Base-by-base conservation (phyloP, 2,113 vertebrate species). In the Strix aluco region DNA sequence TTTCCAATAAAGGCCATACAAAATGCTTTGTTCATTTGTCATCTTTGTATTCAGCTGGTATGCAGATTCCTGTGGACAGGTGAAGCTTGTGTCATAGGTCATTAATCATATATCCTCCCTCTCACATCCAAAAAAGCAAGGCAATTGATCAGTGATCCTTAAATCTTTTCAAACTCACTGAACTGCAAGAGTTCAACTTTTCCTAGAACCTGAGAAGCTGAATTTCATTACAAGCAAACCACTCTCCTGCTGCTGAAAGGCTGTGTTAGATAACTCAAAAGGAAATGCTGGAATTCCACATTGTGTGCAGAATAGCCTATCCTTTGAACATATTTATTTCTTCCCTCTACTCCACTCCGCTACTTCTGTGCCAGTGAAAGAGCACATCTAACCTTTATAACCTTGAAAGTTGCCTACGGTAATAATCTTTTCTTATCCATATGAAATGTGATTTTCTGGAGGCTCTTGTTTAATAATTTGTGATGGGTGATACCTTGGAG, bases 11-110 rank as follows among this genome's bases (percentile, higher is more conserved):
- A 42, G 62, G 62, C 42, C 3, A 3, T 46, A 72, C 15, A 66
- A 86, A 94, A 94, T 55, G 70, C 70, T 73, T 96, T 91, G 88
- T 32, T 79, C 88, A 82, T 70, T 71, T 96, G 47, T 79, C 77
- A 81, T 94, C 75, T 90, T 42, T 61, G 90, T 54, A 86, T 80
- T 93, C 58, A 62, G 66, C 42, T 81, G 67, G 84, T 70, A 92
- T 66, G 62, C 70, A 77, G 30, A 67, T 92, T 96, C 71, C 86
- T 54, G 42, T 13, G 4, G 78, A 90, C 57, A 91, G 78, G 82
- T 92, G 81, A 96, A 90, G 63, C 61, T 22, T 27, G 7, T 92
- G 61, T 90, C 91, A 70, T 30, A 91, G 81, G 82, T 49, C 66
- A 94, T 59, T 58, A 93, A 88, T 84, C 91, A 81, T 52, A 38